Evolutionary conservation across 2,888 invertebrate genomes (phyloP).

Genomic region (Drosophila nr. medialis): DNA sequence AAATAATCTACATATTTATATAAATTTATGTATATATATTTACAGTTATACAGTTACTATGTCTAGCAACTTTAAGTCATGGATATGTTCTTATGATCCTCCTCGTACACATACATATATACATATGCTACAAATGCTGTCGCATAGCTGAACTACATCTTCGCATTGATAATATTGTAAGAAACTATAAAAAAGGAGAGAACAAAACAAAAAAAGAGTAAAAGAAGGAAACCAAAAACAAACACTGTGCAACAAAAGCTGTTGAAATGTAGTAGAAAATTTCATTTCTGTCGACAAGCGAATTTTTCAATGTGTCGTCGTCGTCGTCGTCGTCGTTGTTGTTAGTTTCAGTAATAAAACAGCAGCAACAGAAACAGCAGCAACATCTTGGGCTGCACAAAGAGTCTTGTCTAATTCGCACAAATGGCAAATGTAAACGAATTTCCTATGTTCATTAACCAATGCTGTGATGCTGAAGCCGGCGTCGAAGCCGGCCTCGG

Average conservation of each 20-base stretch:
- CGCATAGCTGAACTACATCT: slow-evolving; percentile 9
- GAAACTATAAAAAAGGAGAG: slow-evolving; percentile 31
- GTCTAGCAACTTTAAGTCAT: background rate
- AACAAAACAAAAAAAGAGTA: background rate
- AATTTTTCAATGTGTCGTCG: slow-evolving; percentile 57
- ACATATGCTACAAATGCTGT: background rate
- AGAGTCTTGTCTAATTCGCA: slow-evolving; percentile 69
- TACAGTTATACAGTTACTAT: background rate
- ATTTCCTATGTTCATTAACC: slow-evolving; percentile 74
- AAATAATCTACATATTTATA: background rate
- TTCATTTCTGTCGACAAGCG: slow-evolving; percentile 67
- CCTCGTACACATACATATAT: background rate
- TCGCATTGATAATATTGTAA: slow-evolving; percentile 16
- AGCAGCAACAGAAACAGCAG: slow-evolving; percentile 36
- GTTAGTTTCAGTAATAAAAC: slow-evolving; percentile 57
- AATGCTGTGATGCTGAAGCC: slow-evolving; percentile 27
- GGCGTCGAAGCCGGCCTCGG: background rate
- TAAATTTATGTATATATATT: background rate
- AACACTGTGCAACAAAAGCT: slow-evolving; percentile 56
- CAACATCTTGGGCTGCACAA: slow-evolving; percentile 44
- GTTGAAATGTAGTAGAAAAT: slow-evolving; percentile 66
- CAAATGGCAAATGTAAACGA: slow-evolving; percentile 78
- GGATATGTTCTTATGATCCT: background rate
- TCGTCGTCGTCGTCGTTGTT: slow-evolving; percentile 47
- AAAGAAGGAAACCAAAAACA: slow-evolving; percentile 39